phyloP scores from a whole-genome alignment of 2,113 vertebrate genomes.

The Kryptolebias marmoratus region DNA sequence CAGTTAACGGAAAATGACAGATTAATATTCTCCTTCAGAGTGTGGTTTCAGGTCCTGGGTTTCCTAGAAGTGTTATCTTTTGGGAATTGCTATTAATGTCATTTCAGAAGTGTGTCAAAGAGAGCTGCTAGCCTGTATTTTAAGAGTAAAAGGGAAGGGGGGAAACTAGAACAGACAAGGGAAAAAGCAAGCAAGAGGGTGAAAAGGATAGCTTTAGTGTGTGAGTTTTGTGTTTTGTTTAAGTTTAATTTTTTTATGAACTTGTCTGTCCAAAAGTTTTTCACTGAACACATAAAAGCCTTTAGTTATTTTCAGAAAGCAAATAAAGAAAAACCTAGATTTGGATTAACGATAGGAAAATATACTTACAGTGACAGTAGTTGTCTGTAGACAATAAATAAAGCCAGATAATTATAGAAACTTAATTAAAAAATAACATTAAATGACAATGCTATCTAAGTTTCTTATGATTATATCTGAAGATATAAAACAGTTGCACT shows the following conservation, averaged over 20 bases:
- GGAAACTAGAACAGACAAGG: slow-evolving; percentile 3
- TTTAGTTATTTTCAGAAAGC: neutral
- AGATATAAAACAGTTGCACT: too few relatives aligned
- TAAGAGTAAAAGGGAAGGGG: neutral
- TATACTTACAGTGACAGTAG: neutral
- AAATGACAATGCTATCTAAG: too few relatives aligned
- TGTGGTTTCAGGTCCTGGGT: slow-evolving; percentile 12
- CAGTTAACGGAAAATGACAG: slow-evolving; percentile 5
- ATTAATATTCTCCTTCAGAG: slow-evolving; percentile 28
- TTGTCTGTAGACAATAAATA: too few relatives aligned
- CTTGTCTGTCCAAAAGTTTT: neutral
- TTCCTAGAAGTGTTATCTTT: slow-evolving; percentile 36
- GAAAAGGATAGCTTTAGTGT: neutral
- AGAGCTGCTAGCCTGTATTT: slow-evolving; percentile 52
- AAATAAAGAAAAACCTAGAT: neutral
- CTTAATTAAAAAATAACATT: too few relatives aligned
- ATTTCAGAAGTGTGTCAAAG: slow-evolving; percentile 45
- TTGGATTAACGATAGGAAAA: neutral
- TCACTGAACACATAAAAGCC: neutral
- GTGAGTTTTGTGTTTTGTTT: neutral
- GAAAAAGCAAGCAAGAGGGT: neutral
- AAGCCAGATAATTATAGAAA: too few relatives aligned
- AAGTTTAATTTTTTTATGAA: neutral
- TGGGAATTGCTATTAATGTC: slow-evolving; percentile 46
- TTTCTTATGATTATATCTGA: too few relatives aligned